phyloP scores from a whole-genome alignment of 2,113 vertebrate genomes.

The Monopterus albus region DNA sequence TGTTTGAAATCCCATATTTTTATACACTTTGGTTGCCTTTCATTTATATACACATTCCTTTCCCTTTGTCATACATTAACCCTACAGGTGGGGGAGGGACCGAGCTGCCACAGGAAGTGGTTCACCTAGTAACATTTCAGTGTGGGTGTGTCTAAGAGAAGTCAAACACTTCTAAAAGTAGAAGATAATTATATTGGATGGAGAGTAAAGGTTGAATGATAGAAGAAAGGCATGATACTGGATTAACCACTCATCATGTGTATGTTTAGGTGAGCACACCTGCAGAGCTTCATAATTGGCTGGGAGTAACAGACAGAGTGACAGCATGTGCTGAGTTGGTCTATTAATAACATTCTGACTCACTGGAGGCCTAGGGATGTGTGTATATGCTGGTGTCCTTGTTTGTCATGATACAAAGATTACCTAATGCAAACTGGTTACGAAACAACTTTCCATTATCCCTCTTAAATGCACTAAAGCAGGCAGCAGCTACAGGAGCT shows the following conservation, averaged over 20 bases:
- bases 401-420: slow-evolving; percentile 27
- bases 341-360: slow-evolving; percentile 64
- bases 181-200: slow-evolving; percentile 1
- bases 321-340: slow-evolving; percentile 60
- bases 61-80: not conserved
- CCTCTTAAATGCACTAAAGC: not conserved
- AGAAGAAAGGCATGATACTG: slow-evolving; percentile 1
- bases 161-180: slow-evolving; percentile 13
- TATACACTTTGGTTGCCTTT: slow-evolving; percentile 3
- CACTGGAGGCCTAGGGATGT: slow-evolving; percentile 39
- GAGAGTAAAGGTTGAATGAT: slow-evolving; percentile 30
- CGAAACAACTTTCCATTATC: not conserved
- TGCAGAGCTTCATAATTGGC: slow-evolving; percentile 66
- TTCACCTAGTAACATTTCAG: slow-evolving; percentile 55
- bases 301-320: slow-evolving; percentile 51
- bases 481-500: not conserved
- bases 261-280: slow-evolving; percentile 39
- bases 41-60: slow-evolving; percentile 6
- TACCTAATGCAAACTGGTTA: slow-evolving; percentile 31
- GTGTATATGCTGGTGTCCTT: slow-evolving; percentile 32
- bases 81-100: slow-evolving; percentile 12
- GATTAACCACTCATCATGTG: slow-evolving; percentile 5
- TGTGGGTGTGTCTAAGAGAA: slow-evolving; percentile 9
- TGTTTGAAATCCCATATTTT: slow-evolving; percentile 2
- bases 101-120: slow-evolving; percentile 33